Conservation (phyloP, 2,113 vertebrate genomes). For the Gracilinanus agilis region DNA sequence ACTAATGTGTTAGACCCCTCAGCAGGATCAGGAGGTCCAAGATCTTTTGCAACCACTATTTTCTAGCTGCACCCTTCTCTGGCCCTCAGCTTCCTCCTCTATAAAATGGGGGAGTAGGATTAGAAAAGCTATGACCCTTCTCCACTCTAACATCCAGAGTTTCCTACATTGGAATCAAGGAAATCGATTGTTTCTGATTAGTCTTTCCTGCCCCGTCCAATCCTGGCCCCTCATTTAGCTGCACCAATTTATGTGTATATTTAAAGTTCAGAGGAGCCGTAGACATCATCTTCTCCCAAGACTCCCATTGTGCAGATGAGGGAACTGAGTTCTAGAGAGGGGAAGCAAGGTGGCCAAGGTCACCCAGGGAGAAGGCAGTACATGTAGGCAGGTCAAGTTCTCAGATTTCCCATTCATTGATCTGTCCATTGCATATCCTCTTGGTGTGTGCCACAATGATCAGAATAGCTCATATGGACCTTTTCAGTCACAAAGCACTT, state of each 20-base stretch:
- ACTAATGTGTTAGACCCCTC: background rate
- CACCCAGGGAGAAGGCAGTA: background rate
- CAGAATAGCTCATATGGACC: background rate
- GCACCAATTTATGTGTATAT: background rate
- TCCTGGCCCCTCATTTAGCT: background rate
- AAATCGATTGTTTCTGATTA: background rate
- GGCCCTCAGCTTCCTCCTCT: background rate
- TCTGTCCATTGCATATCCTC: background rate
- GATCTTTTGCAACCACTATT: background rate
- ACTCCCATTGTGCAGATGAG: background rate
- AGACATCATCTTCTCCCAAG: background rate
- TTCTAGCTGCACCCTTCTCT: background rate
- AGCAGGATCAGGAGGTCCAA: background rate
- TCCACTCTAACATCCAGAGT: background rate
- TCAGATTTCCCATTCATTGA: background rate
- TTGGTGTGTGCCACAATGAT: background rate
- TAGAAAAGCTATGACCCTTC: background rate
- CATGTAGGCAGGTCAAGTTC: background rate
- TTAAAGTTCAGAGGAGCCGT: background rate
- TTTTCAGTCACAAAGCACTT: background rate
- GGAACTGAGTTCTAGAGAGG: background rate
- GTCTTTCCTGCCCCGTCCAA: background rate
- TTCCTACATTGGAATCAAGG: background rate
- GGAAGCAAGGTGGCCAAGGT: background rate
- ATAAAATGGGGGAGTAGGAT: background rate